phyloP scores from a whole-genome alignment of 2,888 invertebrate genomes.

The Clepsis dumicolana region DNA sequence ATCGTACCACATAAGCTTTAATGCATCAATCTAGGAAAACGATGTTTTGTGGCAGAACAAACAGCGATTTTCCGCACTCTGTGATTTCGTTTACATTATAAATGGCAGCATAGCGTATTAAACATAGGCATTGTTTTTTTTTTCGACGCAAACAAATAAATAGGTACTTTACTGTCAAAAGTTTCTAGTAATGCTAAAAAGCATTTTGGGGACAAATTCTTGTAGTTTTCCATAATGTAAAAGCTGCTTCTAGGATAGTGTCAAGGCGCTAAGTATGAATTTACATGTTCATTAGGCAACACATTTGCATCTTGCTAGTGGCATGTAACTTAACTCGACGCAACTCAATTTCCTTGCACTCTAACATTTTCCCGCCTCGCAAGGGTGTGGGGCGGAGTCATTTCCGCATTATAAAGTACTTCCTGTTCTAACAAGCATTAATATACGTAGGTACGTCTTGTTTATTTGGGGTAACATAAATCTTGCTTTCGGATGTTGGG shows the following conservation, averaged over 20 bases:
- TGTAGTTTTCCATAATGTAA: constrained; percentile 4
- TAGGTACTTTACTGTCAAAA: background rate
- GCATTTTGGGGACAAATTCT: background rate
- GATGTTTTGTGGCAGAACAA: background rate
- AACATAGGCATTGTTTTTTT: background rate
- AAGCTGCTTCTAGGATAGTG: constrained; percentile 32
- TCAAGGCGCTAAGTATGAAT: constrained; percentile 50
- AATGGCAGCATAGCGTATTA: background rate
- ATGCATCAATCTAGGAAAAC: background rate
- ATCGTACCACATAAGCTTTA: background rate
- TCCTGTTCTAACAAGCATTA: constrained; percentile 44
- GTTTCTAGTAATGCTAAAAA: background rate
- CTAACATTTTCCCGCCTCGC: constrained; percentile 58
- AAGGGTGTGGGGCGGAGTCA: constrained; percentile 53
- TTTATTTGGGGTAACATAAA: constrained; percentile 21
- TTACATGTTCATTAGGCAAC: constrained; percentile 54
- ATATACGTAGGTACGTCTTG: constrained; percentile 12
- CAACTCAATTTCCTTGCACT: constrained; percentile 71
- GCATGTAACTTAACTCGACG: constrained; percentile 53
- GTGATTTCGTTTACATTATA: background rate
- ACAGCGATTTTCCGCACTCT: background rate
- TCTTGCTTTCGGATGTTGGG: background rate
- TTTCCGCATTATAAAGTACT: constrained; percentile 64
- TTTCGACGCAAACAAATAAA: background rate
- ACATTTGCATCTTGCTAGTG: constrained; percentile 52